Evolutionary conservation across 1,140 invertebrate genomes (phyloP).

Genomic region (Papilio machaon): DNA sequence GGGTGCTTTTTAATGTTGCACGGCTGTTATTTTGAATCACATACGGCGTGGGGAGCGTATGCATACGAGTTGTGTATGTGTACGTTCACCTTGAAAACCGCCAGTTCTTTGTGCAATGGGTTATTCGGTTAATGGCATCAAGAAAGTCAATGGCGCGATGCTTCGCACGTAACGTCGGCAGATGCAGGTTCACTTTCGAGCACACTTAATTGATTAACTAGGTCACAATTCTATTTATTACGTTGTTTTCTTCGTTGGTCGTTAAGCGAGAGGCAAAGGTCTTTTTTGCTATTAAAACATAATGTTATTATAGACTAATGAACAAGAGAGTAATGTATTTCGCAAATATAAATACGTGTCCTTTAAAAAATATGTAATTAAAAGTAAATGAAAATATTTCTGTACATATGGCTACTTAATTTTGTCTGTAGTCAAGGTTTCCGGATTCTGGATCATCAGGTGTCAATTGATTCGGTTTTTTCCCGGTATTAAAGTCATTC

Average conservation of each 20-base stretch:
- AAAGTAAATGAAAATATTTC: neutral
- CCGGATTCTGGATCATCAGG: too few species aligned
- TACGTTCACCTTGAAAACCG: conserved; percentile 81
- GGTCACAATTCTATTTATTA: conserved; percentile 29
- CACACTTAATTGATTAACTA: conserved; percentile 31
- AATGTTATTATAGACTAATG: neutral
- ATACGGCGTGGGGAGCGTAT: conserved; percentile 52
- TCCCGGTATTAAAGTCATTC: too few species aligned
- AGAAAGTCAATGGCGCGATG: conserved; percentile 80
- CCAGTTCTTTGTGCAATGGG: conserved; percentile 81
- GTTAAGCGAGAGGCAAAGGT: neutral
- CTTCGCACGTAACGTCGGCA: conserved; percentile 65
- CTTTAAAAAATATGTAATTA: too few species aligned
- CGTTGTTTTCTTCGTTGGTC: conserved; percentile 5
- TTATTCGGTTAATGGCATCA: conserved; percentile 81
- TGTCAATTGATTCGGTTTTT: too few species aligned
- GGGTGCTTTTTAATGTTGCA: conserved; percentile 43
- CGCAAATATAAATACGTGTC: neutral
- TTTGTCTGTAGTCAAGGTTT: neutral
- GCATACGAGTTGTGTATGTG: conserved; percentile 56
- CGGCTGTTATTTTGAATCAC: conserved; percentile 75
- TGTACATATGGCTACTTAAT: neutral
- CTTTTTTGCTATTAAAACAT: neutral
- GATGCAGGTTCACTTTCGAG: conserved; percentile 36
- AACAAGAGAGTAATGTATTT: neutral